Evolutionary conservation across 2,888 invertebrate species (phyloP).

Genomic region (Glaucopsyche alexis): DNA sequence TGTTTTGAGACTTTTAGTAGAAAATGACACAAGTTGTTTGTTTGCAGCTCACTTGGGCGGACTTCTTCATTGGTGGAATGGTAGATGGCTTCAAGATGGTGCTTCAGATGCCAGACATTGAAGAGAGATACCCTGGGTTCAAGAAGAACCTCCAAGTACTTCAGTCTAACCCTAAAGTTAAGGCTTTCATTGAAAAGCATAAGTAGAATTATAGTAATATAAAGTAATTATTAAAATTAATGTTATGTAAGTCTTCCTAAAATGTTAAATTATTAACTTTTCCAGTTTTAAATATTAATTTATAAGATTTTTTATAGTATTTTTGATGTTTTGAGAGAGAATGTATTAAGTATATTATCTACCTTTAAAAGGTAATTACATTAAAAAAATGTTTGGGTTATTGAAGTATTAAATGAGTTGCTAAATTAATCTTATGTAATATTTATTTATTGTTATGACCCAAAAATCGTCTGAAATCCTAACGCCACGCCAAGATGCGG

Average conservation of each 20-base stretch:
- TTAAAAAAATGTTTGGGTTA: not conserved
- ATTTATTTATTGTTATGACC: not conserved
- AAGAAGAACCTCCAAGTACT: constrained; percentile 59
- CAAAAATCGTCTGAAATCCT: no score
- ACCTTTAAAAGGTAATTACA: no score
- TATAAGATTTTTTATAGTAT: not conserved
- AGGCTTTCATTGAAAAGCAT: constrained; percentile 37
- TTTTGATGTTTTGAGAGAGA: not conserved
- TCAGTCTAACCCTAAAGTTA: constrained; percentile 48
- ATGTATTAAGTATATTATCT: no score
- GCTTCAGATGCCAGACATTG: constrained; percentile 48
- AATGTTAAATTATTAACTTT: not conserved
- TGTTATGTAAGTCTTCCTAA: not conserved
- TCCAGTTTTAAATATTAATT: not conserved
- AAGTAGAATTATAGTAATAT: not conserved
- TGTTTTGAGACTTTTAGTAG: not conserved
- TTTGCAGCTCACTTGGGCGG: constrained; percentile 78
- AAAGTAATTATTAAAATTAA: not conserved
- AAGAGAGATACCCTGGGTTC: constrained; percentile 58
- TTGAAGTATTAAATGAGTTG: not conserved
- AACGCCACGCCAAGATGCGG: no score
- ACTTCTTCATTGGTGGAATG: constrained; percentile 74
- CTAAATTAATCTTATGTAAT: not conserved
- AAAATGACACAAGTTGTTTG: not conserved
- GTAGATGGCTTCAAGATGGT: constrained; percentile 67